Base-by-base conservation (phyloP, 2,888 invertebrate genomes). In the Parnassius smintheus region DNA sequence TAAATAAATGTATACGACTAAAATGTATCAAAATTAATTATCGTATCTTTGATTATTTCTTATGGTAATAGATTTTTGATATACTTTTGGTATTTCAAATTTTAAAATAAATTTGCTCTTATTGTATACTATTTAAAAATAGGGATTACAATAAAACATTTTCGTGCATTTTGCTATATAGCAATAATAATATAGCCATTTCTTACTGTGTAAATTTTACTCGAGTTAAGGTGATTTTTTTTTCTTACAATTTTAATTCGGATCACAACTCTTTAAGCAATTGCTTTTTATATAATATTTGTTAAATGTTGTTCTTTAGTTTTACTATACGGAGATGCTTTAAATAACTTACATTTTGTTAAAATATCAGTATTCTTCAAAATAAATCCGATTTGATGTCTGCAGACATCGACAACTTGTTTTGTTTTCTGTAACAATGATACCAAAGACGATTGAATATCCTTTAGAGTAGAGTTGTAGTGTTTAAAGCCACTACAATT, bases 371-470 rank as follows among this genome's bases (percentile, higher is more conserved):
- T 91, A 91, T 90, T 90, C 74, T 83, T 66, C 74, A 71, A 66
- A 62, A 68, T 67, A 71, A 72, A 72, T 73, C 76, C 74, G 78
- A 76, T 74, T 79, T 72, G 68, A 72, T 75, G 81, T 81, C 82
- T 77, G 75, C 76, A 22, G 48, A 51, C 62, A 59, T 83, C 75
- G 76, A 79, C 76, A 76, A 77, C 73, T 78, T 76, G 74, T 80
- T 83, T 79, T 81, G 78, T 83, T 86, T 84, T 86, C 81, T 85
- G 79, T 86, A 86, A 86, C 83, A 84, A 84, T 89, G 81, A 91
- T 91, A 91, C 91, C 91, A 91, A 91, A 91, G 91, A 91, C 85
- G 83, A 84, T 90, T 85, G 90, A 91, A 89, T 90, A 90, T 90
- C 91, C 87, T 83, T 77, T 82, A 85, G 83, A 75, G 80, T 85